A percentile compares a stretch with the other conserved stretches of the same genome.
Conservation (phyloP, 2,888 invertebrate species). For the Apotomis capreana region DNA sequence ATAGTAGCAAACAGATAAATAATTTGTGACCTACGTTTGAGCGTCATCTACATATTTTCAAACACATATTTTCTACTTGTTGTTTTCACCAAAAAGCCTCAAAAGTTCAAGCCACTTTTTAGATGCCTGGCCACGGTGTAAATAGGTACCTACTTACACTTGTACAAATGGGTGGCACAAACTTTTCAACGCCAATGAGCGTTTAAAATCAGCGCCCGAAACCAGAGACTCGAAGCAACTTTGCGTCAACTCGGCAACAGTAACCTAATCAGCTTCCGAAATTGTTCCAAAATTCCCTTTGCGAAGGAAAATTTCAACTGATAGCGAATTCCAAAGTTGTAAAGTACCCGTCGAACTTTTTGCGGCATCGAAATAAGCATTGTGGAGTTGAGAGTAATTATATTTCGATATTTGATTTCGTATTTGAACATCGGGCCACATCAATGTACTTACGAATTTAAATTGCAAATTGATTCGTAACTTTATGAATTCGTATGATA, state of each 20-base stretch:
- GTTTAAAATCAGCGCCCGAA: constrained; percentile 1
- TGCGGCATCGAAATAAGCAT: constrained; percentile 30
- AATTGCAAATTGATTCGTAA: constrained; percentile 32
- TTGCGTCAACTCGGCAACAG: constrained; percentile 30
- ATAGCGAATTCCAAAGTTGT: constrained; percentile 29
- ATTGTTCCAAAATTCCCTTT: constrained; percentile 30
- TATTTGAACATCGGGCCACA: constrained; percentile 29
- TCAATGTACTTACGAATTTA: constrained; percentile 35
- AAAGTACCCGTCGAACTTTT: constrained; percentile 31
- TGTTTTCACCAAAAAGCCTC: no score
- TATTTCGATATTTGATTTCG: constrained; percentile 33
- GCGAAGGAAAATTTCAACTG: constrained; percentile 34
- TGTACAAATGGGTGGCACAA: constrained; percentile 6
- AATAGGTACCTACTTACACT: not conserved
- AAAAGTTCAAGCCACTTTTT: no score
- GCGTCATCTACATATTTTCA: no score
- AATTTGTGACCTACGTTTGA: no score
- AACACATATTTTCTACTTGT: no score
- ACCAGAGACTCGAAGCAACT: constrained; percentile 22
- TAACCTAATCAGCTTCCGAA: constrained; percentile 40
- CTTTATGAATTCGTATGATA: constrained; percentile 23
- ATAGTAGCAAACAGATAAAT: no score
- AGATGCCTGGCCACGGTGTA: no score
- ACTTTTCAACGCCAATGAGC: constrained; percentile 11
- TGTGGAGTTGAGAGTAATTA: constrained; percentile 29